phyloP scores from a whole-genome alignment of 2,113 vertebrate species.

The Triplophysa dalaica region DNA sequence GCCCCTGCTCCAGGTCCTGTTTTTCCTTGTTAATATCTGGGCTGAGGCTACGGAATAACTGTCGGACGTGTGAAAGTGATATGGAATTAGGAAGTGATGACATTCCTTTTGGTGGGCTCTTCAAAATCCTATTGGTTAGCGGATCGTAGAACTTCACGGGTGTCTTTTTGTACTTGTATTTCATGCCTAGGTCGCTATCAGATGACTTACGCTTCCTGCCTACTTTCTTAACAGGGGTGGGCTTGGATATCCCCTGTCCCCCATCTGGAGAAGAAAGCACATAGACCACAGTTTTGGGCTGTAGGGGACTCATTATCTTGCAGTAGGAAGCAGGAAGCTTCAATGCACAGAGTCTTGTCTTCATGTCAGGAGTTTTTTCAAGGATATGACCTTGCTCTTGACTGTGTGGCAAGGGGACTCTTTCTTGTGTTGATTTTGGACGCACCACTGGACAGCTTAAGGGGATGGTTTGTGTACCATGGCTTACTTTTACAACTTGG shows the following conservation, averaged over 20 bases:
- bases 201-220: slow-evolving; percentile 67
- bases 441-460: slow-evolving; percentile 73
- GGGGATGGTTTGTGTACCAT: slow-evolving; percentile 80
- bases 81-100: slow-evolving; percentile 52
- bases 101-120: slow-evolving; percentile 68
- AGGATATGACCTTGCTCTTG: slow-evolving; percentile 45
- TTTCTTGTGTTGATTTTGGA: slow-evolving; percentile 61
- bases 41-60: slow-evolving; percentile 79
- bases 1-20: slow-evolving; percentile 50
- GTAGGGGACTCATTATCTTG: slow-evolving; percentile 79
- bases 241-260: slow-evolving; percentile 63
- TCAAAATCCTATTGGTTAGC: slow-evolving; percentile 77
- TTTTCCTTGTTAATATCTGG: slow-evolving; percentile 74
- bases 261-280: slow-evolving; percentile 79
- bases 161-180: slow-evolving; percentile 81
- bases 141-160: slow-evolving; percentile 81
- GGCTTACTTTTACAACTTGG: slow-evolving; percentile 85
- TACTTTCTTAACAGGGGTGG: slow-evolving; percentile 57
- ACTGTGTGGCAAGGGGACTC: background rate
- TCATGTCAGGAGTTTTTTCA: slow-evolving; percentile 75
- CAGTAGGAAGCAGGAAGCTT: slow-evolving; percentile 76
- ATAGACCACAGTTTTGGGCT: slow-evolving; percentile 81
- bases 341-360: slow-evolving; percentile 68
- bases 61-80: slow-evolving; percentile 68
- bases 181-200: slow-evolving; percentile 67